Percentiles rank a stretch among this genome's conserved stretches.
Evolutionary conservation across 2,797 vertebrate species (phyloP).

Genomic region (Dendrocincla tyrannina): DNA sequence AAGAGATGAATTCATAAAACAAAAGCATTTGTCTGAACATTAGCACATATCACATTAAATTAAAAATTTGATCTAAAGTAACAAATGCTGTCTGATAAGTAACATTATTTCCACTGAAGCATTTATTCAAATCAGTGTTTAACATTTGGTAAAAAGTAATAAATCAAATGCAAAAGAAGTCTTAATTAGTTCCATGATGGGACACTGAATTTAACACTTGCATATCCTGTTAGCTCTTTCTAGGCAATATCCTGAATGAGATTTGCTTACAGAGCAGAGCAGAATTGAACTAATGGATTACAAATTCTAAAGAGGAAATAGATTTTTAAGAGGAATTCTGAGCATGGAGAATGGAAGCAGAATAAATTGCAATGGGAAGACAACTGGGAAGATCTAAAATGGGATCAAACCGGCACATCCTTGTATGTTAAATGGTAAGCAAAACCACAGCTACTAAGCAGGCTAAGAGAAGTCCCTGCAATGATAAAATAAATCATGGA

Average conservation of each 20-base stretch:
- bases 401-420: accelerated
- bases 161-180: background rate
- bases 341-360: background rate
- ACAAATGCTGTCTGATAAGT: background rate
- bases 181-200: background rate
- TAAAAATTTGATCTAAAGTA: background rate
- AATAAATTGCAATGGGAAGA: background rate
- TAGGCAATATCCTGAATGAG: background rate
- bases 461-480: background rate
- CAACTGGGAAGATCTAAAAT: background rate
- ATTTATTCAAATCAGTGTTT: background rate
- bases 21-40: background rate
- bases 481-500: background rate
- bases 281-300: background rate
- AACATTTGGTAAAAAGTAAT: background rate
- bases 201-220: background rate
- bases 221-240: background rate
- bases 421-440: background rate
- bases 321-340: background rate
- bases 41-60: background rate
- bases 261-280: background rate
- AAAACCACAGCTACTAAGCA: background rate
- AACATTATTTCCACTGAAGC: background rate
- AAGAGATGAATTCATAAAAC: background rate
- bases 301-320: background rate